Percentiles rank a stretch among this genome's conserved stretches.
Conservation (phyloP, 2,113 vertebrate genomes). For the Neolamprologus kungweensis region DNA sequence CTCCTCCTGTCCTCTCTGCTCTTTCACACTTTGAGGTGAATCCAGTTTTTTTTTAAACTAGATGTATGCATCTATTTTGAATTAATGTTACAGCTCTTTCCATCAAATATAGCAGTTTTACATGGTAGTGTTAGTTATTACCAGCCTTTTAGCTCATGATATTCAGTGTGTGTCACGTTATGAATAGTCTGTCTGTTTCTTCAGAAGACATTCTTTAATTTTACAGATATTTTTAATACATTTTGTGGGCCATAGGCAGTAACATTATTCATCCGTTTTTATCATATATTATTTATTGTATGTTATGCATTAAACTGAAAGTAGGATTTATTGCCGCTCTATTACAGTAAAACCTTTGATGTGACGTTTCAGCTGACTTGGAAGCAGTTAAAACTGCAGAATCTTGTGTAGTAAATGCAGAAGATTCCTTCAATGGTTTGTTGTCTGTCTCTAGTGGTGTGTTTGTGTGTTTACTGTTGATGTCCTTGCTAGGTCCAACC, state of each 20-base stretch:
- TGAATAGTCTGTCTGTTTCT: not conserved
- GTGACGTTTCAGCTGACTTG: not conserved
- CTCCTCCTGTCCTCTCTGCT: constrained; percentile 32
- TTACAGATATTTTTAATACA: not conserved
- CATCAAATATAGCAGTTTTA: not conserved
- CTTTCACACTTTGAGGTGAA: constrained; percentile 47
- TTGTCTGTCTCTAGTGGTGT: not conserved
- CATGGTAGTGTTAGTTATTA: not conserved
- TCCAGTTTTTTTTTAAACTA: not conserved
- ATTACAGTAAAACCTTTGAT: not conserved
- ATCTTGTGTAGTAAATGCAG: not conserved
- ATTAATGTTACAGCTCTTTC: not conserved
- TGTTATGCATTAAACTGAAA: not conserved
- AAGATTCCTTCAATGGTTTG: not conserved
- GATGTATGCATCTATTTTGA: not conserved
- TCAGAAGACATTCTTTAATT: not conserved
- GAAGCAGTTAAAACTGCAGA: not conserved
- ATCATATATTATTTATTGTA: not conserved
- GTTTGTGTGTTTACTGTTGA: not conserved
- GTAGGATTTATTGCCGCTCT: not conserved
- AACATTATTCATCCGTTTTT: not conserved
- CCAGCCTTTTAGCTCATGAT: not conserved
- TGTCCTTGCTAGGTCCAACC: constrained; percentile 8
- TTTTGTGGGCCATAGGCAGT: not conserved
- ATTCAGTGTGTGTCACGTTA: not conserved